These are phyloP conservation scores for Cynaeus angustus DNA, from an alignment of 2,888 invertebrate species.

Conservation along the genomic window DNA sequence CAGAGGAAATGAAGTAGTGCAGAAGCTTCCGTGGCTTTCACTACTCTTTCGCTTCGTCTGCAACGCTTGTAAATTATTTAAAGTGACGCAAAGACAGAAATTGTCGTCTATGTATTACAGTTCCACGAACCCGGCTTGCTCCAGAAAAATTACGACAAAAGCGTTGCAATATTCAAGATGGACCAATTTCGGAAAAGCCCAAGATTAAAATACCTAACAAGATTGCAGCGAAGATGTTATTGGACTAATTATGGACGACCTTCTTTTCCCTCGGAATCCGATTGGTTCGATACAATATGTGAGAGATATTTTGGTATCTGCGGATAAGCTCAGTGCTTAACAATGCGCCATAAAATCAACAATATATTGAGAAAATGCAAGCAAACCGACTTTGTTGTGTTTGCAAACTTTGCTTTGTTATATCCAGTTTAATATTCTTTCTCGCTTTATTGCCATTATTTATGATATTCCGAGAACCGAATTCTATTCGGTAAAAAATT, in stretches of 20 bases:
- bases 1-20: constrained; percentile 46
- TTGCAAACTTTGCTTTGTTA: constrained; percentile 40
- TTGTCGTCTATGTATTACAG: constrained; percentile 31
- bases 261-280: neutral
- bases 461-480: constrained; percentile 9
- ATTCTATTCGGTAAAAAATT: constrained; percentile 28
- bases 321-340: constrained; percentile 39
- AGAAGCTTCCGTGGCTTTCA: constrained; percentile 45
- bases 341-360: constrained; percentile 47
- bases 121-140: constrained; percentile 33
- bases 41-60: constrained; percentile 42
- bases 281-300: constrained; percentile 28
- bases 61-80: constrained; percentile 48
- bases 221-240: constrained; percentile 15
- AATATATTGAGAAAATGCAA: constrained; percentile 47
- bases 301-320: constrained; percentile 44
- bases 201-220: constrained; percentile 35
- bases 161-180: constrained; percentile 37
- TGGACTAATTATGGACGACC: neutral
- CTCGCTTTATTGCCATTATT: constrained; percentile 39
- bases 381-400: constrained; percentile 39
- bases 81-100: constrained; percentile 44
- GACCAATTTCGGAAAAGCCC: constrained; percentile 24
- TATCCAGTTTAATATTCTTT: constrained; percentile 45
- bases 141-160: constrained; percentile 39